A percentile compares a stretch with the other conserved stretches of the same genome.
phyloP scores from a whole-genome alignment of 2,888 invertebrate genomes.

The Altica lythri region DNA sequence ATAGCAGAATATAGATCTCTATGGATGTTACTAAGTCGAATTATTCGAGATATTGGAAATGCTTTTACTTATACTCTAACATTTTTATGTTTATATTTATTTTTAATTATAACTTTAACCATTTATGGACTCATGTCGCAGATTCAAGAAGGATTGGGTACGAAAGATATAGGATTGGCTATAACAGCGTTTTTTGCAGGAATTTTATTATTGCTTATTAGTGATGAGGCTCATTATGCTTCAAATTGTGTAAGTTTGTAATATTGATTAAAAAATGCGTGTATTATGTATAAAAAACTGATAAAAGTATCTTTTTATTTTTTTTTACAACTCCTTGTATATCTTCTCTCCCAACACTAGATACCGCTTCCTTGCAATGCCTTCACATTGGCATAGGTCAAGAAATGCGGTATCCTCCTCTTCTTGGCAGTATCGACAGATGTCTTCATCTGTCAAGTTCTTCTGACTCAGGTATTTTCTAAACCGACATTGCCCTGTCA shows the following conservation, averaged over 20 bases:
- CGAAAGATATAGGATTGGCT: constrained; percentile 72
- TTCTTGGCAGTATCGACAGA: too few relatives aligned
- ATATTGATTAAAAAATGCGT: not conserved
- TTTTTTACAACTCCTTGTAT: too few relatives aligned
- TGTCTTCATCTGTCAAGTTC: too few relatives aligned
- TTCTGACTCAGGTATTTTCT: too few relatives aligned
- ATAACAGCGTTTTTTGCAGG: constrained; percentile 70
- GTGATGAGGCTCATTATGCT: constrained; percentile 75
- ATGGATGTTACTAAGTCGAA: constrained; percentile 72
- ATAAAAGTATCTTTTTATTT: too few relatives aligned
- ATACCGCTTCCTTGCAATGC: too few relatives aligned
- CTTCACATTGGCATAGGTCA: too few relatives aligned
- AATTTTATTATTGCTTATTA: constrained; percentile 71
- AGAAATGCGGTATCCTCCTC: too few relatives aligned
- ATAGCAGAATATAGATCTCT: constrained; percentile 73
- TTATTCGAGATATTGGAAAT: constrained; percentile 69
- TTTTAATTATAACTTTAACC: constrained; percentile 74
- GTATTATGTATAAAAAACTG: too few relatives aligned
- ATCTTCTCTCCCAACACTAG: too few relatives aligned
- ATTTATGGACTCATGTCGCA: constrained; percentile 75
- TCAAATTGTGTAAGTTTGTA: constrained; percentile 66
- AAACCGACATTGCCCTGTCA: too few relatives aligned
- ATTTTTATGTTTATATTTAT: constrained; percentile 70
- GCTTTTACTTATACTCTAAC: constrained; percentile 72
- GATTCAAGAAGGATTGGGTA: constrained; percentile 73